Base-by-base conservation (phyloP, 1,140 invertebrate genomes). In the Sycobia sp. region DNA sequence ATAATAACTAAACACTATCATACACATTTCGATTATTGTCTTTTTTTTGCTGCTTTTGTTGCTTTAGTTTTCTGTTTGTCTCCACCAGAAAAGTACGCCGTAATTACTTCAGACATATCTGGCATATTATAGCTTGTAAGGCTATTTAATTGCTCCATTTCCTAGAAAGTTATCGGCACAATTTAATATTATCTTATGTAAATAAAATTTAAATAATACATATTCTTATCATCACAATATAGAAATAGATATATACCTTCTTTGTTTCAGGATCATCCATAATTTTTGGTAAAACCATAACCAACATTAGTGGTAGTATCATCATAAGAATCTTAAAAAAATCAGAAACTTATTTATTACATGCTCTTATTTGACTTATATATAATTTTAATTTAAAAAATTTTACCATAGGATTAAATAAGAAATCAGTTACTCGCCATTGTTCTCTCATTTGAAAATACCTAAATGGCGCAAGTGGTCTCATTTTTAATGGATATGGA, bases 231-330 rank as follows among this genome's bases (percentile, higher is more conserved):
- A n/a, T n/a, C n/a, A n/a, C n/a, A 51, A 18, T 3, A 4, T 20
- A 51, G 14, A 36, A 53, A 53, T 46, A 10, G 18, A 44, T 69
- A 56, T 55, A 58, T 79, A 89, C 88, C 82, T 87, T 95, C 87
- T 87, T 93, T 1, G 95, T 94, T 80, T 98, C 95, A 44, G 94
- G 94, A 82, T 98, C 95, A 76, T 95, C 97, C 88, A 98, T 94
- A 85, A 98, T 90, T 81, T 97, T 97, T 10, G 96, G 96, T 69
- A 98, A 80, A 60, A 98, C 84, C 88, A 98, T 91, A 66, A 99
- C 93, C 0, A 98, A 77, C 1, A 97, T 69, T 11, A 98, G 81
- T 1, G 96, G 96, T 50, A 97, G 74, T 23, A 98, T 88, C 95
- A 98, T 98, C 91, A 98, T 98, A 55, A 98, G 85, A 1, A 98